These are phyloP conservation scores for Buceros bicornis DNA, from an alignment of 2,797 vertebrate species.

Conservation along the genomic window DNA sequence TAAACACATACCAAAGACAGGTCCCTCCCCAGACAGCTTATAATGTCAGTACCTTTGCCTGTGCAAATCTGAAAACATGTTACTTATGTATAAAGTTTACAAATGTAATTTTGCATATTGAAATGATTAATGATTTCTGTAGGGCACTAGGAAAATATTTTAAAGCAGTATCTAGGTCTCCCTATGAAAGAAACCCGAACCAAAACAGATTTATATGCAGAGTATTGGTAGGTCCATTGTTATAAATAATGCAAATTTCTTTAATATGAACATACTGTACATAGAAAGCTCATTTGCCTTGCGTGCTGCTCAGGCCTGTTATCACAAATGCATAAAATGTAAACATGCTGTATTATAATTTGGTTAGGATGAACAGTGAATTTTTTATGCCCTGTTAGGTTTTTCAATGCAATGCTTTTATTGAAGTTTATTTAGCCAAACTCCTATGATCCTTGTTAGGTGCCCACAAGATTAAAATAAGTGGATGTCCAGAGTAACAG, in stretches of 20 bases:
- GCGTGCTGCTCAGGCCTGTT: slow-evolving; percentile 63
- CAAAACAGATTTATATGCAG: slow-evolving; percentile 73
- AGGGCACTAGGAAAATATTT: slow-evolving; percentile 31
- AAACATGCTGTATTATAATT: slow-evolving; percentile 54
- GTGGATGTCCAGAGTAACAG: neutral
- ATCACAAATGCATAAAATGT: slow-evolving; percentile 75
- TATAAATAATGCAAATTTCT: slow-evolving; percentile 77
- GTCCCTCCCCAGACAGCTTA: neutral
- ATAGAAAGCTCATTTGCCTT: slow-evolving; percentile 75
- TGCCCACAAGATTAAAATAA: neutral
- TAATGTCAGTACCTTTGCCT: neutral
- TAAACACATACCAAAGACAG: neutral
- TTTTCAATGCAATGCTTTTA: slow-evolving; percentile 27
- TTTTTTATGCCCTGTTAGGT: slow-evolving; percentile 6
- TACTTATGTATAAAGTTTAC: neutral
- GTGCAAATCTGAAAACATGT: neutral
- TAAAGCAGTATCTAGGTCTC: slow-evolving; percentile 24
- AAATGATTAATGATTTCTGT: slow-evolving; percentile 46
- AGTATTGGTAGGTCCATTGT: slow-evolving; percentile 60
- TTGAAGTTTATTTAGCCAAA: slow-evolving; percentile 13
- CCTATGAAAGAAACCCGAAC: slow-evolving; percentile 39
- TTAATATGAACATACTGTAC: slow-evolving; percentile 71
- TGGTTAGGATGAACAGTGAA: slow-evolving; percentile 28
- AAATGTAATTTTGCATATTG: slow-evolving; percentile 1
- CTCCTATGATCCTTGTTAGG: neutral